Evolutionary conservation across 92 coral and sea anemone species (phyloP), one percentile per base, ranked within the genome.

Genomic region (Hydrozoanthus gracilis): DNA sequence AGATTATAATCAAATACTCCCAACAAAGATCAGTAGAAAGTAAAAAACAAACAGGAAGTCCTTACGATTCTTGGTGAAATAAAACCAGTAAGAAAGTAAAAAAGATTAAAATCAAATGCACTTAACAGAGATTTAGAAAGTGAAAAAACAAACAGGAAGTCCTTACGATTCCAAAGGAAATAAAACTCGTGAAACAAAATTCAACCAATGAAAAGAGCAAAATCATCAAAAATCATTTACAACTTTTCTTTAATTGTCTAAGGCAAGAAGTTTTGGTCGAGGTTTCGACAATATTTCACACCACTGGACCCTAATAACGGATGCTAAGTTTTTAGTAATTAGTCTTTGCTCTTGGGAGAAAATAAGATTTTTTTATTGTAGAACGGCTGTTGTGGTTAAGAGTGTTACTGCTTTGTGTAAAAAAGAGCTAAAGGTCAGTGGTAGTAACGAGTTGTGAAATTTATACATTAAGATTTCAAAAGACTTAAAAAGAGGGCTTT

Each of bases 391-490:
- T 61, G 18, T 16, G 39, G 17, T 2, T 86, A 49, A 61, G 64
- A 66, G 12, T 44, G 14, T 51, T 75, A 18, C 64, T 87, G 20
- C 76, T 83, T 44, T 66, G 52, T 15, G 44, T 73, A 50, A 83
- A 58, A 16, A 84, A 84, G 35, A 44, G 60, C 56, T 13, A 13
- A 71, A 71, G 47, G 51, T 45, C 12, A 20, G 54, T 0, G 88
- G 88, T 48, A 52, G 18, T 12, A 71, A 68, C 0, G n/a, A 16
- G 46, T 84, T 71, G 16, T 84, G 70, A 71, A 80, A 61, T 17
- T 64, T 82, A 45, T 2, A 45, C 86, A 82, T 84, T 16, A 84
- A 44, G 8, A 86, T 75, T 51, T 86, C 65, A 50, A 86, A 54
- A 10, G 15, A 4, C 51, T 73, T 73, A 62, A 86, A 86, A 18